Conservation (phyloP, 2,888 invertebrate genomes). For the Parnassius orleans region DNA sequence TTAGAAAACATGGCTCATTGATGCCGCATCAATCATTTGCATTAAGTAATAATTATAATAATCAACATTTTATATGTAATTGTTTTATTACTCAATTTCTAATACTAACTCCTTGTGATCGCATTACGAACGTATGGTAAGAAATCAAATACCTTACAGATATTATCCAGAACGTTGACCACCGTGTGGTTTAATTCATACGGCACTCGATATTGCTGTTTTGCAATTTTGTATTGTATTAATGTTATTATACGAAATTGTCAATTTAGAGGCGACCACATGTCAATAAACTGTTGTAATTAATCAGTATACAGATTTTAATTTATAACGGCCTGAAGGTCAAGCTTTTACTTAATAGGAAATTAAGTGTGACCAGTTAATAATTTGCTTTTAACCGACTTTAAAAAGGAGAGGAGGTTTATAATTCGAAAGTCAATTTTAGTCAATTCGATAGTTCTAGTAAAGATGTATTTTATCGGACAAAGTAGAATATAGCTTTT, state of each 20-base stretch:
- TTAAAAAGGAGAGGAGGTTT: too few relatives aligned
- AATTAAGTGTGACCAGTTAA: not conserved
- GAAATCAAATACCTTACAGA: constrained; percentile 58
- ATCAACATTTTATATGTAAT: not conserved
- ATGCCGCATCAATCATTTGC: not conserved
- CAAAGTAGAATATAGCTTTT: too few relatives aligned
- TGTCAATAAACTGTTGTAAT: constrained; percentile 34
- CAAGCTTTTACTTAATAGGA: constrained; percentile 15
- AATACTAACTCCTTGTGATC: constrained; percentile 59
- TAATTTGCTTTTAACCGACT: constrained; percentile 9
- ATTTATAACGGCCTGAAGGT: constrained; percentile 14
- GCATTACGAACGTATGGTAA: constrained; percentile 57
- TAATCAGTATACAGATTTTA: constrained; percentile 15
- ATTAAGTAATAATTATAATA: not conserved
- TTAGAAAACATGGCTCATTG: not conserved
- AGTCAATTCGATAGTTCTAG: too few relatives aligned
- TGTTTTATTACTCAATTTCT: constrained; percentile 44
- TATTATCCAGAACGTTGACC: constrained; percentile 46
- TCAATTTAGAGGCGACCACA: constrained; percentile 42
- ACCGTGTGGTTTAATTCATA: constrained; percentile 58
- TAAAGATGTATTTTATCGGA: too few relatives aligned
- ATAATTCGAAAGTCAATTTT: too few relatives aligned
- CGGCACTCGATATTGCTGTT: constrained; percentile 60
- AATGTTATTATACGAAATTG: constrained; percentile 39
- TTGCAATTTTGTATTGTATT: constrained; percentile 49